These are phyloP conservation scores for Sylvia borin DNA, from an alignment of 2,797 vertebrate species.

Conservation along the genomic window DNA sequence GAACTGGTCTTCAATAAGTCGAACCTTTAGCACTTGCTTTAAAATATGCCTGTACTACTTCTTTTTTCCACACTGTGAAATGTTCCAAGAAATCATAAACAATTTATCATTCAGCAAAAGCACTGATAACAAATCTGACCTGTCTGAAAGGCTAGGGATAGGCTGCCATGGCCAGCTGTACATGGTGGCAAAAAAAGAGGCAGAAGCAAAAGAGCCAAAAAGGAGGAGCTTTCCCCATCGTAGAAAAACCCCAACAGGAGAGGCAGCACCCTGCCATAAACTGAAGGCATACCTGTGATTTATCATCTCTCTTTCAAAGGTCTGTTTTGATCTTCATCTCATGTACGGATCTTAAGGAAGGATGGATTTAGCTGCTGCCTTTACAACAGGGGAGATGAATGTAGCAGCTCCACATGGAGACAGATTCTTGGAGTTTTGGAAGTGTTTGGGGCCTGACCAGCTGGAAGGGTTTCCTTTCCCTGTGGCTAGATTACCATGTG, in stretches of 20 bases:
- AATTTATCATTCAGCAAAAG: not conserved
- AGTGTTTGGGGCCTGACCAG: not conserved
- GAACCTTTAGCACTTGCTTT: not conserved
- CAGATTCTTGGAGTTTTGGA: not conserved
- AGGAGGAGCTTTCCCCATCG: not conserved
- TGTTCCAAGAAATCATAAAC: not conserved
- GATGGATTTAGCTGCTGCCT: not conserved
- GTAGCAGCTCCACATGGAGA: not conserved
- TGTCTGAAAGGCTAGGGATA: not conserved
- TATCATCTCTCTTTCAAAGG: not conserved
- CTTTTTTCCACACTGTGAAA: not conserved
- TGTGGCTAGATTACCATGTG: not conserved
- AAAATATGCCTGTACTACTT: not conserved
- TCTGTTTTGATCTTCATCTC: not conserved
- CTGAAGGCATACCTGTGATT: not conserved
- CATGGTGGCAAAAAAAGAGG: not conserved
- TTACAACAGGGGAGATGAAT: not conserved
- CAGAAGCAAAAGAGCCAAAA: not conserved
- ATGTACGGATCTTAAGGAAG: not conserved
- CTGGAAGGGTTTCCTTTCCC: not conserved
- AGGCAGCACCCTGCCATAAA: not conserved
- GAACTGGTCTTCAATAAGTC: not conserved
- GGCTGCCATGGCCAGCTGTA: not conserved
- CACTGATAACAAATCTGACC: not conserved
- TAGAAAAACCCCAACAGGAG: not conserved